These are phyloP conservation scores for Columba guinea DNA, from an alignment of 2,797 vertebrate genomes.

Conservation along the genomic window DNA sequence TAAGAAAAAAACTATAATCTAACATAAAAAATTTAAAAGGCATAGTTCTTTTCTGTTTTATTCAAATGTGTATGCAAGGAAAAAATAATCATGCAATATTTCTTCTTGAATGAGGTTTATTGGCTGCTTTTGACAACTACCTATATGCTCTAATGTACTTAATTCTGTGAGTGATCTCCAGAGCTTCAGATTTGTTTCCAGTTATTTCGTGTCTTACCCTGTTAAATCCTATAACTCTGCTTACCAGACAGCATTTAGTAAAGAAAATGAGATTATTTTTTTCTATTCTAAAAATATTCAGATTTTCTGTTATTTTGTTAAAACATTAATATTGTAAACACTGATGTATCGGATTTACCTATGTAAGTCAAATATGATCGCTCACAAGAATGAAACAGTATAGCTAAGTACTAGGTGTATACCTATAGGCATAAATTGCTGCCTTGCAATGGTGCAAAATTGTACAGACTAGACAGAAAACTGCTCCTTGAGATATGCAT, in stretches of 20 bases:
- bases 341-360: background rate
- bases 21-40: background rate
- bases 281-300: background rate
- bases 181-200: constrained; percentile 6
- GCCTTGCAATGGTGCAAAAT: background rate
- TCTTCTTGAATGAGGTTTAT: background rate
- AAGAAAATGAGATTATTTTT: constrained; percentile 15
- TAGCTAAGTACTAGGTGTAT: background rate
- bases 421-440: background rate
- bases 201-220: background rate
- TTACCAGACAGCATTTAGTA: background rate
- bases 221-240: background rate
- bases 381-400: background rate
- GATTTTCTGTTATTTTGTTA: background rate
- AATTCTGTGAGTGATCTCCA: constrained; percentile 1
- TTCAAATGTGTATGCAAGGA: background rate
- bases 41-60: background rate
- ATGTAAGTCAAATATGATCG: background rate
- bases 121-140: background rate
- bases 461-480: background rate
- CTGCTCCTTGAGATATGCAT: background rate
- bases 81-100: background rate
- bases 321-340: background rate
- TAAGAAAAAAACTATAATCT: background rate
- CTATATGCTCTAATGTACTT: background rate